phyloP scores from a whole-genome alignment of 23 tunicate species.

The Ciona savignyi region DNA sequence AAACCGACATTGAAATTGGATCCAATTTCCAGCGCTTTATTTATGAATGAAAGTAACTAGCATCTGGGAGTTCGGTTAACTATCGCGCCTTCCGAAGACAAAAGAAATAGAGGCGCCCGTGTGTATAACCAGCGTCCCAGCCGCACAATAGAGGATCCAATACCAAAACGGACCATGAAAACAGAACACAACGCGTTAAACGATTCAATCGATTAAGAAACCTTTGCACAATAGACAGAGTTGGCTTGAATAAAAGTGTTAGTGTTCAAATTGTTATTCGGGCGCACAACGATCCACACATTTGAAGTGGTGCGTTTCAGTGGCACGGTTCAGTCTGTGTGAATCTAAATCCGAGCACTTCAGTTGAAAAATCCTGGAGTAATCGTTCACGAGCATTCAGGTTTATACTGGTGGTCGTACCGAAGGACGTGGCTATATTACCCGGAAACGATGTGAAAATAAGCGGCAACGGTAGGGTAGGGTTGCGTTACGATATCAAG shows the following conservation, averaged over 20 bases:
- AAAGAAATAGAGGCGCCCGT: background rate
- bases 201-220: background rate
- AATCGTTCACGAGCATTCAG: background rate
- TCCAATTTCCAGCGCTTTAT: background rate
- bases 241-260: background rate
- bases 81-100: background rate
- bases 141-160: background rate
- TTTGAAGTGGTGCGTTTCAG: background rate
- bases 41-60: background rate
- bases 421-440: no score
- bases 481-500: background rate
- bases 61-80: background rate
- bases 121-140: background rate
- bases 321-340: background rate
- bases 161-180: background rate
- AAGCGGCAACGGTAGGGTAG: background rate
- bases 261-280: background rate
- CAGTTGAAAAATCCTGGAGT: background rate
- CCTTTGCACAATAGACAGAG: background rate
- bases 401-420: no score
- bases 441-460: background rate
- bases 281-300: background rate
- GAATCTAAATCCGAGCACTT: background rate
- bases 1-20: background rate
- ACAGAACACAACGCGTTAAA: background rate